phyloP scores from a whole-genome alignment of 2,888 invertebrate species.

The Andrena trimmerana region DNA sequence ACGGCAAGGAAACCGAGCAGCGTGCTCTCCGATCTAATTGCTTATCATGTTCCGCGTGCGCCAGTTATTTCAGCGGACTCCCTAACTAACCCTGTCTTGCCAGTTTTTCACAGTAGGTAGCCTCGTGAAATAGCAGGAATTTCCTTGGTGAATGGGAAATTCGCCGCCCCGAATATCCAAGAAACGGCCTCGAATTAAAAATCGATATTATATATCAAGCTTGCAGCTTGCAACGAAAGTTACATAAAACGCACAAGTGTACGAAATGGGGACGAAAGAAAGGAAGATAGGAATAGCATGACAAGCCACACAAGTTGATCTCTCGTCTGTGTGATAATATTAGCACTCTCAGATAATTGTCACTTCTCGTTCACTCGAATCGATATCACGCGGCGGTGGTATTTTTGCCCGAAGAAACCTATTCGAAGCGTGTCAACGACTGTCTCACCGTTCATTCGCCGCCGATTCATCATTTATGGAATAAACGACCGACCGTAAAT shows the following conservation, averaged over 20 bases:
- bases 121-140: conserved; percentile 7
- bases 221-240: no score
- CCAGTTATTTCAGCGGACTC: conserved; percentile 13
- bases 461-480: conserved; percentile 4
- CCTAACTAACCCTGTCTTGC: not conserved
- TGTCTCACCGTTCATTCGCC: not conserved
- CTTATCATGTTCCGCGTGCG: not conserved
- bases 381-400: not conserved
- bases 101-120: not conserved
- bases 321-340: not conserved
- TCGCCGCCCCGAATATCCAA: not conserved
- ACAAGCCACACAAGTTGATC: not conserved
- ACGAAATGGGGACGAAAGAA: no score
- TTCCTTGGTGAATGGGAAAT: not conserved
- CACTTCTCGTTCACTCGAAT: not conserved
- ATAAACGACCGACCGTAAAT: not conserved
- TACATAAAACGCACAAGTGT: no score
- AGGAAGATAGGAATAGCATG: no score
- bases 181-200: no score
- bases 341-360: not conserved
- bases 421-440: not conserved
- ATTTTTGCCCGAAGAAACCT: not conserved
- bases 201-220: no score
- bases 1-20: conserved; percentile 27
- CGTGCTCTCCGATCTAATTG: conserved; percentile 28